Conservation (phyloP, 2,113 vertebrate species). For the Carollia perspicillata region DNA sequence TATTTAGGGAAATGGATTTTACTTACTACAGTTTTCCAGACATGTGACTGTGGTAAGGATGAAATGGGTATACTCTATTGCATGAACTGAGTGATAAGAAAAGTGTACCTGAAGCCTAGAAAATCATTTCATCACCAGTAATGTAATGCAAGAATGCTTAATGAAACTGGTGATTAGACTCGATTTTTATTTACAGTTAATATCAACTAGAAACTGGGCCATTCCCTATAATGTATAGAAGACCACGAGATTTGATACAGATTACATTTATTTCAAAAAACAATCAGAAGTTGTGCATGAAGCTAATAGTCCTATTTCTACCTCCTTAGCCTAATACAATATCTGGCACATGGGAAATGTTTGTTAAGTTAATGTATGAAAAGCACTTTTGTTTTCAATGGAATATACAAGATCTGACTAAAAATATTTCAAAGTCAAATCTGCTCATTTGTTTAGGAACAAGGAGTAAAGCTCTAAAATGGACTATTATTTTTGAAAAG, state of each 20-base stretch:
- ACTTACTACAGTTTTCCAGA: background rate
- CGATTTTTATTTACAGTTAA: background rate
- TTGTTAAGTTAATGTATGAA: background rate
- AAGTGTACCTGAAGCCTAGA: background rate
- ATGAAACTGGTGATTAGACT: background rate
- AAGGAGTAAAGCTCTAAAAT: background rate
- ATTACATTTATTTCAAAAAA: background rate
- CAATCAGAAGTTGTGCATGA: background rate
- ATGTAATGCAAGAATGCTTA: background rate
- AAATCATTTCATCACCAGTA: background rate
- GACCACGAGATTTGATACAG: background rate
- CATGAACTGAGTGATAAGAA: background rate
- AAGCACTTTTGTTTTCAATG: background rate
- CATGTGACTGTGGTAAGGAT: background rate
- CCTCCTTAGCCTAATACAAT: background rate
- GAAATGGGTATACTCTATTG: background rate
- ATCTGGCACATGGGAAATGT: background rate
- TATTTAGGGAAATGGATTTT: background rate
- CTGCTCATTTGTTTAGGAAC: background rate
- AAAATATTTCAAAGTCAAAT: background rate
- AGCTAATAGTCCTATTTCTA: background rate
- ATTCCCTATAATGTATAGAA: background rate
- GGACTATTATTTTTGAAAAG: background rate
- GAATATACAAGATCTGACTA: background rate
- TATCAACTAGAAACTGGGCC: background rate